phyloP scores from a whole-genome alignment of 2,888 invertebrate genomes.

The Phaonia tiefii region DNA sequence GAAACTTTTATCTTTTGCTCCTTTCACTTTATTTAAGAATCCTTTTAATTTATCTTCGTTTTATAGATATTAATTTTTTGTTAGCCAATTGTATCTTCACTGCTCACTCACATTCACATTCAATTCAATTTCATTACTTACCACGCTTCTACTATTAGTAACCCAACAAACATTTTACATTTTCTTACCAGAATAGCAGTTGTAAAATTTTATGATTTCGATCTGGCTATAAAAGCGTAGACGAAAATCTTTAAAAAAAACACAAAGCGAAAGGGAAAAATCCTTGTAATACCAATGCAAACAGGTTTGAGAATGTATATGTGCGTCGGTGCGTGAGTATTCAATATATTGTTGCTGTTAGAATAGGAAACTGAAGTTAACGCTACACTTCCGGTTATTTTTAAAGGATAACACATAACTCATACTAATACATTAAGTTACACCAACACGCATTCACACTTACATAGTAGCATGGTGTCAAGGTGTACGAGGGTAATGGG shows the following conservation, averaged over 20 bases:
- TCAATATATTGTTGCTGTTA: slow-evolving; percentile 21
- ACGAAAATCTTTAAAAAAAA: too few species aligned
- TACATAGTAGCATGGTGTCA: neutral
- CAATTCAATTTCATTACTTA: neutral
- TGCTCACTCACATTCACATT: neutral
- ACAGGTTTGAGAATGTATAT: too few species aligned
- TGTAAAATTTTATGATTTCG: slow-evolving; percentile 34
- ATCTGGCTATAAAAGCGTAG: slow-evolving; percentile 2
- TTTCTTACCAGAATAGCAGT: neutral
- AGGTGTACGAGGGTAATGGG: neutral
- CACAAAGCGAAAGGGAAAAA: slow-evolving; percentile 9
- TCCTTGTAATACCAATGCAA: too few species aligned
- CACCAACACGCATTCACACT: neutral
- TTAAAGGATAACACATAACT: slow-evolving; percentile 7
- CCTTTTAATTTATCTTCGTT: neutral
- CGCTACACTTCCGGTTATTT: slow-evolving; percentile 44
- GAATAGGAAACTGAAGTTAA: slow-evolving; percentile 36
- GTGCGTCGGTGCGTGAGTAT: neutral
- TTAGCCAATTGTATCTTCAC: slow-evolving; percentile 3
- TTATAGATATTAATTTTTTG: slow-evolving; percentile 7
- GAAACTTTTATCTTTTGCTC: too few species aligned
- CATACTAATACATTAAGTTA: neutral
- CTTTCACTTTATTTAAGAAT: too few species aligned
- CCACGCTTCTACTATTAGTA: neutral
- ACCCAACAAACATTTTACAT: neutral